Conservation (phyloP, 1,140 invertebrate species). For the Drosophila triauraria region DNA sequence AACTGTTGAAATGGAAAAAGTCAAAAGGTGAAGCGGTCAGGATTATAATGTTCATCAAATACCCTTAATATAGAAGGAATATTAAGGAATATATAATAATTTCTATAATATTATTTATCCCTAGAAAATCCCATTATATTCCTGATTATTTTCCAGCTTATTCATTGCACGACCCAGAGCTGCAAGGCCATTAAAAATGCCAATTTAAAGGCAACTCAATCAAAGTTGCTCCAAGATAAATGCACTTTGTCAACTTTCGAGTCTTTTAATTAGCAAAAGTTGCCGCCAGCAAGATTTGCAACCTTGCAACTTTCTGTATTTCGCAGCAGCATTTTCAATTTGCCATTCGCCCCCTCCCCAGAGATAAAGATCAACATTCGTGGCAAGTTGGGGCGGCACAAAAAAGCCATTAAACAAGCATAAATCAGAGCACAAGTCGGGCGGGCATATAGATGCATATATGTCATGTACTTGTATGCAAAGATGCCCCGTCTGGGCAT, state of each 20-base stretch:
- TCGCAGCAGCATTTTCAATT: slow-evolving; percentile 31
- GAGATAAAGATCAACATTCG: slow-evolving; percentile 41
- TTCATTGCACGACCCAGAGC: not conserved
- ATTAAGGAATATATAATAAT: no score
- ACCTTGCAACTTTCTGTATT: slow-evolving; percentile 31
- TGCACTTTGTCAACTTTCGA: slow-evolving; percentile 46
- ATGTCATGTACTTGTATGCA: not conserved
- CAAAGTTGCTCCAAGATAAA: slow-evolving; percentile 33
- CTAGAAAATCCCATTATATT: no score
- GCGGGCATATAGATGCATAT: not conserved
- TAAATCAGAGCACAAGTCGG: slow-evolving; percentile 36
- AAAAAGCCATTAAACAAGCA: slow-evolving; percentile 30
- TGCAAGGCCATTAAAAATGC: not conserved
- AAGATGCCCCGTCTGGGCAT: slow-evolving; percentile 18
- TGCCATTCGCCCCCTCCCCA: slow-evolving; percentile 10
- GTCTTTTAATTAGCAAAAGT: slow-evolving; percentile 51
- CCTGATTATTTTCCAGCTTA: no score
- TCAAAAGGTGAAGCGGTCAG: slow-evolving; percentile 15
- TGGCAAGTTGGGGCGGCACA: slow-evolving; percentile 9
- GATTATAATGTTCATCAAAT: not conserved
- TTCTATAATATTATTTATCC: no score
- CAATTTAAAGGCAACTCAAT: slow-evolving; percentile 13
- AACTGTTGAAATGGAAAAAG: slow-evolving; percentile 18
- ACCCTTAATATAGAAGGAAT: no score
- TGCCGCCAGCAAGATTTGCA: slow-evolving; percentile 25